These are phyloP conservation scores for Xiphydria camelus DNA, from an alignment of 2,888 invertebrate genomes.

Conservation along the genomic window DNA sequence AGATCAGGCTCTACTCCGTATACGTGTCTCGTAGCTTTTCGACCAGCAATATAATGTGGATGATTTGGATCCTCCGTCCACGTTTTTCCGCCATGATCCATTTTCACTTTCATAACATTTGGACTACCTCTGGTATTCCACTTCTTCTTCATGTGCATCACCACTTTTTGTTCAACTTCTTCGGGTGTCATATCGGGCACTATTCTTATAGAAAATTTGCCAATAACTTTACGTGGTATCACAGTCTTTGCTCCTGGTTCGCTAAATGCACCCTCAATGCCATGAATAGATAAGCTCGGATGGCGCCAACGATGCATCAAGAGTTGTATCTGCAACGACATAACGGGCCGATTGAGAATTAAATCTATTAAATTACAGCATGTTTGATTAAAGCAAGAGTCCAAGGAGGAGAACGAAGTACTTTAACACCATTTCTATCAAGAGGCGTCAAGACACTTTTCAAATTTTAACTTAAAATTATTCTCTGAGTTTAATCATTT, in stretches of 20 bases:
- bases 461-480: no score
- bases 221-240: conserved; percentile 89
- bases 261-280: conserved; percentile 93
- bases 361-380: not conserved
- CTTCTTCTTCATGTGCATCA: conserved; percentile 72
- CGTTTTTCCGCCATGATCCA: conserved; percentile 78
- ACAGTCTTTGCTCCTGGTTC: conserved; percentile 95
- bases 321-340: conserved; percentile 66
- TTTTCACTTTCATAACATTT: conserved; percentile 76
- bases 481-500: no score
- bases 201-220: conserved; percentile 95
- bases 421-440: not conserved
- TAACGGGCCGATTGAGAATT: not conserved
- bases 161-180: conserved; percentile 79
- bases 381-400: no score
- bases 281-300: conserved; percentile 92
- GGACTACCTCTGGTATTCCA: conserved; percentile 83
- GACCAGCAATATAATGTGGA: conserved; percentile 90
- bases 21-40: conserved; percentile 78
- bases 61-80: conserved; percentile 95
- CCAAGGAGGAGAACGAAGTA: not conserved
- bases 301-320: conserved; percentile 96
- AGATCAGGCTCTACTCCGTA: conserved; percentile 91
- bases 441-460: not conserved
- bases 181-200: conserved; percentile 93